Base-by-base conservation (phyloP, 2,797 vertebrate genomes). In the Propithecus perrieri region DNA sequence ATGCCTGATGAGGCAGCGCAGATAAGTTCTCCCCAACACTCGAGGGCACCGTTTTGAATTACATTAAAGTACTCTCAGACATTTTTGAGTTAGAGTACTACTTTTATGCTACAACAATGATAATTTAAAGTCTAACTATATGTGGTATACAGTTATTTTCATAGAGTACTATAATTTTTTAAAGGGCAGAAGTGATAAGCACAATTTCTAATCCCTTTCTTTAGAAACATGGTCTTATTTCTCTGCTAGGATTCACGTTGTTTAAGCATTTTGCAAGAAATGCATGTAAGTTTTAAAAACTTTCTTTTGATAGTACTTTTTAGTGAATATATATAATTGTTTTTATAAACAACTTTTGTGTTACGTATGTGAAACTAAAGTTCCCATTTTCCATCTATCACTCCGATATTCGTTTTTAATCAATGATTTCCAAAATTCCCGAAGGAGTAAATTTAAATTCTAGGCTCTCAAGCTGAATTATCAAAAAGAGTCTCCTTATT, bases 131-230 rank as follows among this genome's bases (percentile, higher is more conserved):
- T 61, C 65, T 26, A 91, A 81, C 57, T 72, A 35, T 35, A 1
- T 35, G 55, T 75, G 43, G 30, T 63, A 38, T 13, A 48, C 4
- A 87, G 35, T 17, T 84, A 81, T 80, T 97, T 97, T 92, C 35
- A 69, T 48, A 95, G 86, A 72, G 67, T 1, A 15, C n/a, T 80
- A 55, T 18, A 61, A 33, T 55, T 84, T 96, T 79, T 96, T 11
- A 97, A 38, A 96, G 72, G 79, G 85, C 41, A 95, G 88, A 20
- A 18, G 1, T 26, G 89, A 84, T 86, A 50, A 94, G 69, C 87
- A 69, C 14, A 94, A 93, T 96, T 97, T 93, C 20, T 69, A 93
- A 93, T 63, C 46, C 91, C 55, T 71, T 67, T 61, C 91, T 94
- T 95, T 24, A 96, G 95, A 53, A 95, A 86, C 0, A 65, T 89